Evolutionary conservation across 2,797 vertebrate genomes (phyloP), one percentile per base, ranked within the genome.

Genomic region (Clangula hyemalis): DNA sequence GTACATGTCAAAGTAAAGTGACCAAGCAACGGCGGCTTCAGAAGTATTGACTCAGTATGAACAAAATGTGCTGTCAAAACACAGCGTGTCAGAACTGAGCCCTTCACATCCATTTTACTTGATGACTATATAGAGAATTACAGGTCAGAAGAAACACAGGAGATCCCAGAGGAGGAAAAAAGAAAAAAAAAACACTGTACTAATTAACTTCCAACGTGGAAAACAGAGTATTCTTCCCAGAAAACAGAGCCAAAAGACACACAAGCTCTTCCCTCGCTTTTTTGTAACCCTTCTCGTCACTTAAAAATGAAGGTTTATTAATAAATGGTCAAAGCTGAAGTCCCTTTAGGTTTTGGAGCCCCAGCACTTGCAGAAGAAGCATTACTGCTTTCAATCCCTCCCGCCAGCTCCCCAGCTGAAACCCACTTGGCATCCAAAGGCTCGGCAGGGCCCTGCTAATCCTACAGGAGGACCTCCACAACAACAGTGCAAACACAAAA

Each of bases 351-450:
- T 84, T 77, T 89, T 83, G 65, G n/a, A 34, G 54, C n/a, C 43
- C 34, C 38, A 7, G 56, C 47, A 45, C 60, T 73, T 81, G 68
- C 82, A 93, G 41, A 70, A 87, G 56, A 84, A 81, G 74, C 56
- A 49, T 60, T 94, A 76, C 61, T 92, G 94, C 97, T 96, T 87
- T 95, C 96, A 97, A 97, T 97, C 97, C 75, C 75, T 95, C 83
- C 95, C 95, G 81, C 94, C 96, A 96, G 96, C 92, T 83, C 97
- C 94, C 94, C 97, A 97, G 97, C 97, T 98, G 98, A 98, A 98
- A 97, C 95, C 86, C 91, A 92, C 95, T 95, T 85, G 93, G 95
- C 89, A 93, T 92, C 94, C 97, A 96, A 97, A 97, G 95, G 53
- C 79, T 93, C 96, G 93, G 97, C 68, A 76, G 82, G 95, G 93